Conservation (phyloP, 2,113 vertebrate genomes). For the Cyprinus carpio region DNA sequence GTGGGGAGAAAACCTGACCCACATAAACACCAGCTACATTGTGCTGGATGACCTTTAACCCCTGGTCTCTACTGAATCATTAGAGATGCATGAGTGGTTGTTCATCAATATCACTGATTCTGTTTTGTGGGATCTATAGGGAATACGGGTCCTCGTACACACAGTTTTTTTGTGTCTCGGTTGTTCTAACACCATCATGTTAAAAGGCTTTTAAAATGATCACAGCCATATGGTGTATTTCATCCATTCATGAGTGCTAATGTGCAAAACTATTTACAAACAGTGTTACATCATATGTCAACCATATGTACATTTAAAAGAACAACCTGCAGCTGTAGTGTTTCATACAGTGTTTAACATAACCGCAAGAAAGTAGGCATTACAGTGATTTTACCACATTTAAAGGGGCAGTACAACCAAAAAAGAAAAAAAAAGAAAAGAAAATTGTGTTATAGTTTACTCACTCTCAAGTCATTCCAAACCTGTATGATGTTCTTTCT, state of each 20-base stretch:
- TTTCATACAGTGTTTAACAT: not conserved
- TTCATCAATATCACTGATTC: slow-evolving; percentile 63
- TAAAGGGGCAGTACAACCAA: not conserved
- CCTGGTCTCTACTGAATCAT: slow-evolving; percentile 60
- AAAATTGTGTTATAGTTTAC: no score
- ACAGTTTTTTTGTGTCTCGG: not conserved
- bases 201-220: not conserved
- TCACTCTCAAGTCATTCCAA: no score
- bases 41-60: slow-evolving; percentile 61
- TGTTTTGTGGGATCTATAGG: not conserved
- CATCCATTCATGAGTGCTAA: slow-evolving; percentile 3
- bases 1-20: not conserved
- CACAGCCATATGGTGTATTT: slow-evolving; percentile 13
- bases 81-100: slow-evolving; percentile 54
- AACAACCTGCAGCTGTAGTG: not conserved
- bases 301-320: slow-evolving; percentile 13
- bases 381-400: not conserved
- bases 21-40: slow-evolving; percentile 12
- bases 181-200: not conserved
- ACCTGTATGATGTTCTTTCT: no score
- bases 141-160: not conserved
- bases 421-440: no score
- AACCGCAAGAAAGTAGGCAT: not conserved
- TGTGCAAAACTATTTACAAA: slow-evolving; percentile 16
- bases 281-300: not conserved